These are phyloP conservation scores for Oligia strigilis DNA, from an alignment of 2,888 invertebrate genomes.

Conservation along the genomic window DNA sequence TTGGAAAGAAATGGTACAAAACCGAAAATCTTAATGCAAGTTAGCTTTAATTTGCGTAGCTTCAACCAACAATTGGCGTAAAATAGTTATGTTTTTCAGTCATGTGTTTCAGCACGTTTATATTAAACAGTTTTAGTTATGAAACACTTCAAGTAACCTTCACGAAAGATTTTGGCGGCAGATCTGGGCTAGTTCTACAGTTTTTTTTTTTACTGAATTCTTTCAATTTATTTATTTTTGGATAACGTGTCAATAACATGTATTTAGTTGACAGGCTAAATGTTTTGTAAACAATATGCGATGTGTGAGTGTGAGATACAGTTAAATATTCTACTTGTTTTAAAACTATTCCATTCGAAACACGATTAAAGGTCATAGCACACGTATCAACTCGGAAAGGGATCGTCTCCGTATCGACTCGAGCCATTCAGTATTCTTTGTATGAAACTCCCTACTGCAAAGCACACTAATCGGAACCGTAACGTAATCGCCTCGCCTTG, in stretches of 20 bases:
- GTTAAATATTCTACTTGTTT: not conserved
- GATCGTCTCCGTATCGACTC: too few species aligned
- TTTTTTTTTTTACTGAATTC: constrained; percentile 18
- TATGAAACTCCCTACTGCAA: too few species aligned
- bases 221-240: constrained; percentile 34
- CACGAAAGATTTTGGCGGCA: constrained; percentile 44
- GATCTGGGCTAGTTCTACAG: constrained; percentile 27
- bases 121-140: constrained; percentile 22
- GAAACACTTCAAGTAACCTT: constrained; percentile 39
- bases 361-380: not conserved
- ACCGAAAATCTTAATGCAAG: not conserved
- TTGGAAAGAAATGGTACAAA: not conserved
- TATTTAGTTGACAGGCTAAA: not conserved
- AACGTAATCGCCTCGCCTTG: too few species aligned
- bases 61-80: not conserved
- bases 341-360: not conserved
- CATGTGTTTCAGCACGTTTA: constrained; percentile 11
- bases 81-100: not conserved
- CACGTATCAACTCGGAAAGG: too few species aligned
- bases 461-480: too few species aligned
- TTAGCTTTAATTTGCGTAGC: not conserved
- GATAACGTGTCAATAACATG: constrained; percentile 2
- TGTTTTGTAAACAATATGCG: not conserved
- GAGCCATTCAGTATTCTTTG: too few species aligned
- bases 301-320: not conserved